Conservation (phyloP, 2,113 vertebrate species). For the Mesocricetus auratus region DNA sequence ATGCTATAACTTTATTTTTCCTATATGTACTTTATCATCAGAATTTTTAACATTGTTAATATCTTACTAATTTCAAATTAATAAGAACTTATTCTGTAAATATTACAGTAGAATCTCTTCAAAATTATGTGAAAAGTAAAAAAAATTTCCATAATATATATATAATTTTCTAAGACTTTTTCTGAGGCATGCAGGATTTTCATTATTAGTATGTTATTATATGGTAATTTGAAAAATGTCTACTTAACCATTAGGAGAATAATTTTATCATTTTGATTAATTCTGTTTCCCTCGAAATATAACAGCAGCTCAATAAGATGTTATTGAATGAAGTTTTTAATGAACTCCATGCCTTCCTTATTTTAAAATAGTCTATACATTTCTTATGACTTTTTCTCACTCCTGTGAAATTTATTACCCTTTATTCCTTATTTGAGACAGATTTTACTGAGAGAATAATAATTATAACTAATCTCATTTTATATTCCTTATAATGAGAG, state of each 20-base stretch:
- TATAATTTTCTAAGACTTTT: neutral
- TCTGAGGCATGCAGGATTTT: neutral
- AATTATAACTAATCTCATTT: neutral
- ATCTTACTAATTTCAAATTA: neutral
- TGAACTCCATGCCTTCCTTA: neutral
- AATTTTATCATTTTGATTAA: neutral
- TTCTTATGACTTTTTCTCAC: neutral
- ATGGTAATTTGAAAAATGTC: neutral
- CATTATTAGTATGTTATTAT: neutral
- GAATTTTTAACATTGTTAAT: neutral
- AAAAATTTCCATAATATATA: neutral
- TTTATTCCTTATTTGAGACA: neutral
- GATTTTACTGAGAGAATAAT: neutral
- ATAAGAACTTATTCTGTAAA: neutral
- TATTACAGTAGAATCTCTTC: neutral
- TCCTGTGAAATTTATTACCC: neutral
- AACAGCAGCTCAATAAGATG: neutral
- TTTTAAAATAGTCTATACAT: neutral
- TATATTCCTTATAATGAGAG: neutral
- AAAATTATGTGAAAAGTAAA: neutral
- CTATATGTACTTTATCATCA: neutral
- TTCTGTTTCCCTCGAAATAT: neutral
- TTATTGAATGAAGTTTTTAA: neutral
- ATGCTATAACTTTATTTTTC: neutral
- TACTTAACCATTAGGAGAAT: neutral